A percentile compares a stretch with the other conserved stretches of the same genome.
Conservation (phyloP, 2,113 vertebrate genomes). For the Epinephelus cyanopodus region DNA sequence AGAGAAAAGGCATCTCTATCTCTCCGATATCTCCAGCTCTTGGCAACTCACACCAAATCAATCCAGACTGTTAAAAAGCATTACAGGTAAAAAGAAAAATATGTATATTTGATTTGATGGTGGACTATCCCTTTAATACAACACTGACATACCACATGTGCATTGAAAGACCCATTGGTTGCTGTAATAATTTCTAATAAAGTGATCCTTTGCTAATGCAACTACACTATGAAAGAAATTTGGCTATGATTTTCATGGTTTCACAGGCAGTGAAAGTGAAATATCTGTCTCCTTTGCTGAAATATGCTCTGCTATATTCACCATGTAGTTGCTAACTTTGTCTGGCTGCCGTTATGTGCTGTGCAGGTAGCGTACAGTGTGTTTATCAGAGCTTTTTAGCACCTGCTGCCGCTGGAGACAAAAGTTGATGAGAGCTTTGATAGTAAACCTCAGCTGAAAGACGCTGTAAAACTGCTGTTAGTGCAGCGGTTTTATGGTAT, state of each 20-base stretch:
- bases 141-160: no score
- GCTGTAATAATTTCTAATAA: not conserved
- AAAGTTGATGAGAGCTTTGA: not conserved
- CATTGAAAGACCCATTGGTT: no score
- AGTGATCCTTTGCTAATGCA: not conserved
- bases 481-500: not conserved
- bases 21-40: no score
- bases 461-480: not conserved
- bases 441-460: constrained; percentile 1
- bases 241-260: not conserved
- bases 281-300: no score
- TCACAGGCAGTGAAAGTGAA: not conserved
- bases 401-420: not conserved
- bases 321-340: not conserved
- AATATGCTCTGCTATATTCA: no score
- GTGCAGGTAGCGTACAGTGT: not conserved
- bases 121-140: no score
- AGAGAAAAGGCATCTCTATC: no score
- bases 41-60: no score
- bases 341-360: not conserved
- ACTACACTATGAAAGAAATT: not conserved
- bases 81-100: no score
- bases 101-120: no score
- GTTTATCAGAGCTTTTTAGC: constrained; percentile 4
- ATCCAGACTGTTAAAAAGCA: no score